phyloP scores from a whole-genome alignment of 2,888 invertebrate genomes.

The Dasypolia templi region DNA sequence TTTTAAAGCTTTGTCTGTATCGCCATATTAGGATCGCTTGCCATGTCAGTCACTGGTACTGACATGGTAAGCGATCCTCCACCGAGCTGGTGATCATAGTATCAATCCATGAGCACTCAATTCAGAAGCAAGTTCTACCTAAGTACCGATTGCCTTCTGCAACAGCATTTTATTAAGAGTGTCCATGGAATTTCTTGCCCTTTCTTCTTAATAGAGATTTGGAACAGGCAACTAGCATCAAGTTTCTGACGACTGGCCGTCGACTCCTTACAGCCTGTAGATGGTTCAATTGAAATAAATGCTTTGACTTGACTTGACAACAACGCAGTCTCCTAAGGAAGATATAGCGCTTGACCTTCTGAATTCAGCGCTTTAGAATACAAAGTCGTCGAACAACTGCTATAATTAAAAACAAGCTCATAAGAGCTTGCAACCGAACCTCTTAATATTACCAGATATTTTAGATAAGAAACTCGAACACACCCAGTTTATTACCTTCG shows the following conservation, averaged over 20 bases:
- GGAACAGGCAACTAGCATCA: neutral
- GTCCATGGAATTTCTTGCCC: neutral
- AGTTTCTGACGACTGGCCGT: no score
- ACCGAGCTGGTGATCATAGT: neutral
- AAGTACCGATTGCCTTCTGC: neutral
- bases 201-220: neutral
- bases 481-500: constrained; percentile 30
- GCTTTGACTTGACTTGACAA: neutral
- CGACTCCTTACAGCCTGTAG: neutral
- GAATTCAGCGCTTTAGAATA: neutral
- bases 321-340: neutral
- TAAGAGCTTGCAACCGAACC: neutral
- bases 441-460: constrained; percentile 6
- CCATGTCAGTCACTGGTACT: no score
- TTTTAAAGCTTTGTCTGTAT: neutral
- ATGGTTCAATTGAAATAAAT: neutral
- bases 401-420: constrained; percentile 1
- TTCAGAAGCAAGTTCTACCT: neutral
- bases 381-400: neutral
- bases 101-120: no score
- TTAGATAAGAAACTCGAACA: constrained; percentile 32
- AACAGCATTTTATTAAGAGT: neutral
- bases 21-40: neutral
- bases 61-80: no score
- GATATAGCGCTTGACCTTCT: neutral